These are phyloP conservation scores for Chiloscyllium punctatum DNA, from an alignment of 2,797 vertebrate species.

Conservation along the genomic window DNA sequence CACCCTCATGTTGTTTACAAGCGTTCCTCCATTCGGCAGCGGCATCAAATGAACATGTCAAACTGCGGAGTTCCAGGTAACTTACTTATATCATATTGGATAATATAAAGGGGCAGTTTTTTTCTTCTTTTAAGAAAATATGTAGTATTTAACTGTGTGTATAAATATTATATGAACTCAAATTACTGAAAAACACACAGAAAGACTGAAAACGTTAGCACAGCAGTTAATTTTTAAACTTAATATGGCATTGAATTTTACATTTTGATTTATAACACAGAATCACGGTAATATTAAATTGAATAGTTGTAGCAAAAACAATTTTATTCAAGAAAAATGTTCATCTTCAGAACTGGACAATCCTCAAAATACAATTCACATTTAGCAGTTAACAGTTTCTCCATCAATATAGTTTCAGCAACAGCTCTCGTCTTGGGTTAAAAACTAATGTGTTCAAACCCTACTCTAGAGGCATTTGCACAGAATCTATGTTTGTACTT, in stretches of 20 bases:
- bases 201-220: no score
- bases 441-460: not conserved
- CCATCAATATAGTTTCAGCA: not conserved
- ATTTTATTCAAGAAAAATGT: not conserved
- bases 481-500: not conserved
- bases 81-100: not conserved
- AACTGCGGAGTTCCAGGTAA: constrained; percentile 92
- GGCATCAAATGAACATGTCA: constrained; percentile 74
- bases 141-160: not conserved
- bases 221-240: not conserved
- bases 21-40: constrained; percentile 81
- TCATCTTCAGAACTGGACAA: not conserved
- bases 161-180: not conserved
- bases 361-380: not conserved
- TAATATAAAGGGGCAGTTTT: not conserved
- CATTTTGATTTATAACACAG: not conserved
- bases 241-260: not conserved
- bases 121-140: not conserved
- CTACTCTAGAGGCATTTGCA: not conserved
- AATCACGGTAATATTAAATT: not conserved
- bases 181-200: not conserved
- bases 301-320: not conserved
- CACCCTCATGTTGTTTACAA: constrained; percentile 99
- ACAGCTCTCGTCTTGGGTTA: not conserved
- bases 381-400: not conserved